phyloP scores from a whole-genome alignment of 2,797 vertebrate species.

The Sylvia borin region DNA sequence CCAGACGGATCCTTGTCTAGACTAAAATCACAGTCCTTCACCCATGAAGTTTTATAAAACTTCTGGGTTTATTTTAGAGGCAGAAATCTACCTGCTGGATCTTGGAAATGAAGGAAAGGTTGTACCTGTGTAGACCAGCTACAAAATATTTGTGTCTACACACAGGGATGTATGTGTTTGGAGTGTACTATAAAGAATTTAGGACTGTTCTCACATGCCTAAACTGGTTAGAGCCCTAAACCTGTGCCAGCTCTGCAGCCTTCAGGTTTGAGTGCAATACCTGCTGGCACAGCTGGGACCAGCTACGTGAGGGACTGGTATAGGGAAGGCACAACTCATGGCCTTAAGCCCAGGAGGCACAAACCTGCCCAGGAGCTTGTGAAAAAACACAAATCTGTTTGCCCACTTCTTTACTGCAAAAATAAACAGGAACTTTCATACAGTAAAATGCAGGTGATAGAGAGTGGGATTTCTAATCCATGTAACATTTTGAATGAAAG shows the following conservation, averaged over 20 bases:
- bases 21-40: neutral
- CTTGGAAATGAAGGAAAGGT: neutral
- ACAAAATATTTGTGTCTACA: neutral
- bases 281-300: neutral
- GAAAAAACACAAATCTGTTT: neutral
- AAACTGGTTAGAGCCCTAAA: neutral
- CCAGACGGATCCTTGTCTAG: neutral
- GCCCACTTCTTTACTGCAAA: neutral
- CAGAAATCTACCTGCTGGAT: neutral
- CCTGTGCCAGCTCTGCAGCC: neutral
- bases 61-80: neutral
- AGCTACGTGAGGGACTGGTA: neutral
- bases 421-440: neutral
- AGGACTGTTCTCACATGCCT: neutral
- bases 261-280: neutral
- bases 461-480: neutral
- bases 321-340: neutral
- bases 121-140: neutral
- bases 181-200: neutral
- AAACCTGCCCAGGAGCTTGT: neutral
- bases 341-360: neutral
- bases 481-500: neutral
- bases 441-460: neutral
- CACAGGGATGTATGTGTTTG: accelerated
- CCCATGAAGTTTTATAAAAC: neutral